A percentile compares a stretch with the other conserved stretches of the same genome.
phyloP scores from a whole-genome alignment of 2,888 invertebrate genomes.

The Neoascia interrupta region DNA sequence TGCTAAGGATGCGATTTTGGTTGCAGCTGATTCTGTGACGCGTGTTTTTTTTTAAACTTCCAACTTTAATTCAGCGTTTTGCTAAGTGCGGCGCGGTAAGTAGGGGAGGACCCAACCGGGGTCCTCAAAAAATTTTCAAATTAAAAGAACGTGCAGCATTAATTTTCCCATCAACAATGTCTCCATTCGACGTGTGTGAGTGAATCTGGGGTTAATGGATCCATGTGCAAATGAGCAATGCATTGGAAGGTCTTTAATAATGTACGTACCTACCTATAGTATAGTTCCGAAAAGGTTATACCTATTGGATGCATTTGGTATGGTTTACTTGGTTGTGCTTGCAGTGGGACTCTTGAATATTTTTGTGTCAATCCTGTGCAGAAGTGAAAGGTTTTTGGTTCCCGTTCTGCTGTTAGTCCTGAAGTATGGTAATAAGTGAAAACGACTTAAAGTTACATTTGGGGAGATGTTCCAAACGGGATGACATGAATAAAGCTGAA shows the following conservation, averaged over 20 bases:
- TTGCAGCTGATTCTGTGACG: constrained; percentile 18
- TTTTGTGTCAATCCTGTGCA: constrained; percentile 29
- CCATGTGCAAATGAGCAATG: constrained; percentile 32
- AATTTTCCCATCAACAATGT: constrained; percentile 57
- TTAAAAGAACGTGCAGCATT: constrained; percentile 38
- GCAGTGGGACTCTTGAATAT: not conserved
- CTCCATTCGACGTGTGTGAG: constrained; percentile 35
- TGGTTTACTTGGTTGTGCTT: not conserved
- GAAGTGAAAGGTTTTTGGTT: constrained; percentile 24
- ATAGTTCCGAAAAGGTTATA: too few species aligned
- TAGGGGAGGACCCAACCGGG: not conserved
- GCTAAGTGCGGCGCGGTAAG: constrained; percentile 28
- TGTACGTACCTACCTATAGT: too few species aligned
- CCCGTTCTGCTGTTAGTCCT: not conserved
- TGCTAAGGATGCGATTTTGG: constrained; percentile 35
- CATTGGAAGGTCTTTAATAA: constrained; percentile 21
- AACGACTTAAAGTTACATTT: not conserved
- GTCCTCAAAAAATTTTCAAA: constrained; percentile 13
- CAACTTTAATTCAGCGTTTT: constrained; percentile 24
- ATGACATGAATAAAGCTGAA: not conserved
- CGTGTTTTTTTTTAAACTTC: constrained; percentile 10
- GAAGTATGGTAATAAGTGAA: not conserved
- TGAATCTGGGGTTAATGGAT: constrained; percentile 35
- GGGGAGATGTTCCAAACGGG: not conserved
- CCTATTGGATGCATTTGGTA: constrained; percentile 8